phyloP scores from a whole-genome alignment of 2,888 invertebrate genomes.

The Sarcophaga variegata region DNA sequence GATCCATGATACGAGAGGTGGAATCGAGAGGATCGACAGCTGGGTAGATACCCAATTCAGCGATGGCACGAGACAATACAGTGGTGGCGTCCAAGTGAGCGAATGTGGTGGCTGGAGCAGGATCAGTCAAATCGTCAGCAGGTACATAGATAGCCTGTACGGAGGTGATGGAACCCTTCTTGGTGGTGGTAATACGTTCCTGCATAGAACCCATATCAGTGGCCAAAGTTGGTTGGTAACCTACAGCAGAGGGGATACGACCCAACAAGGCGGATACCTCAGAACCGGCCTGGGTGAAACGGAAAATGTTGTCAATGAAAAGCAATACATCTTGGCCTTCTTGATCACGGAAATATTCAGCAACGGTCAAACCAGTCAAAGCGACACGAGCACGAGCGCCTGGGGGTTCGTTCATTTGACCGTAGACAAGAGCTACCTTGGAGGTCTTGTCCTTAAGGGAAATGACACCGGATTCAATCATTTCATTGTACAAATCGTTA shows the following conservation, averaged over 20 bases:
- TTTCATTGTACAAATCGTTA: conserved; percentile 96
- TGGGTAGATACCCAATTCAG: conserved; percentile 95
- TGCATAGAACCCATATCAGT: conserved; percentile 98
- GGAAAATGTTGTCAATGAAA: conserved; percentile 98
- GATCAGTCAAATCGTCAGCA: conserved; percentile 97
- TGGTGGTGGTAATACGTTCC: conserved; percentile 96
- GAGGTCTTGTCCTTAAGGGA: conserved; percentile 93
- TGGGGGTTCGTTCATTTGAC: conserved; percentile 98
- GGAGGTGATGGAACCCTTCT: conserved; percentile 96
- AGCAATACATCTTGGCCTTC: conserved; percentile 96
- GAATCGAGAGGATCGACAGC: conserved; percentile 97
- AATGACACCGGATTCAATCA: conserved; percentile 96
- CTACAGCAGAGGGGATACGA: conserved; percentile 96
- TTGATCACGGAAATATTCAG: conserved; percentile 96
- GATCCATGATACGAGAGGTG: conserved; percentile 96
- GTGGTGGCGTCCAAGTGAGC: conserved; percentile 98
- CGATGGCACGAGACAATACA: conserved; percentile 95
- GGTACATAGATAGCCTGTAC: conserved; percentile 97
- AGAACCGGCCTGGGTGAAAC: conserved; percentile 94
- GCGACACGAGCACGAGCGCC: conserved; percentile 96
- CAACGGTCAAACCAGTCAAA: conserved; percentile 94
- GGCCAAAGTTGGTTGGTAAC: conserved; percentile 96
- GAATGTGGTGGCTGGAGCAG: conserved; percentile 96
- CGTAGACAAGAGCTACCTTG: conserved; percentile 92
- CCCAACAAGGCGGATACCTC: conserved; percentile 94